A percentile compares a stretch with the other conserved stretches of the same genome.
Evolutionary conservation across 2,797 vertebrate genomes (phyloP).

Genomic region (Pogoniulus pusillus): DNA sequence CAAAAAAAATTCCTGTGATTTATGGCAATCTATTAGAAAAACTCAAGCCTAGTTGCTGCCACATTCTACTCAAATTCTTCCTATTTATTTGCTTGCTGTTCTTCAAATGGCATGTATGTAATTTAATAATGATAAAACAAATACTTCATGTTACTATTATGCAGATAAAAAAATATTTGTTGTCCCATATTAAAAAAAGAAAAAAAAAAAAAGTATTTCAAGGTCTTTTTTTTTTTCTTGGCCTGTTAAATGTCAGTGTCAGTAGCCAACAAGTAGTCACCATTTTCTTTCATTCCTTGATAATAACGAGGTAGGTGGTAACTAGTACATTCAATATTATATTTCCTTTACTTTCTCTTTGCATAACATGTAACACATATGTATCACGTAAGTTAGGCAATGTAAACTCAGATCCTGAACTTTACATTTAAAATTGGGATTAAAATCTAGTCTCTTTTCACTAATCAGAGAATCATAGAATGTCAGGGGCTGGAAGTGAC

Average conservation of each 20-base stretch:
- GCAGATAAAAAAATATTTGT: background rate
- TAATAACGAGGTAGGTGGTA: background rate
- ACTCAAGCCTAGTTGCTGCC: background rate
- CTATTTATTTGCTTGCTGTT: conserved; percentile 1
- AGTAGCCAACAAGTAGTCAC: background rate
- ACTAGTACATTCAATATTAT: background rate
- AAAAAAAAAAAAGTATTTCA: background rate
- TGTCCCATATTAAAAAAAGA: background rate
- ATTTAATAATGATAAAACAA: background rate
- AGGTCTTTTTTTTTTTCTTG: background rate
- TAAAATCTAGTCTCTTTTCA: background rate
- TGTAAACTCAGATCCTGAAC: background rate
- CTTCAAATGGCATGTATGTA: background rate
- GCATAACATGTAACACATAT: background rate
- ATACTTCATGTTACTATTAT: background rate
- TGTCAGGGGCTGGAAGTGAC: too few species aligned
- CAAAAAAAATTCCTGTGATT: conserved; percentile 31
- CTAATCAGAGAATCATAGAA: too few species aligned
- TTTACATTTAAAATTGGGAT: background rate
- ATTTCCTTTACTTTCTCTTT: conserved; percentile 9
- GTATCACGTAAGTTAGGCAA: background rate
- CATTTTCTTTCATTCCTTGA: background rate
- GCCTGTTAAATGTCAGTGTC: background rate
- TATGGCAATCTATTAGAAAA: conserved; percentile 52
- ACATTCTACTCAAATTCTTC: background rate